Evolutionary conservation across 2,888 invertebrate species (phyloP).

Genomic region (Lypha dubia): DNA sequence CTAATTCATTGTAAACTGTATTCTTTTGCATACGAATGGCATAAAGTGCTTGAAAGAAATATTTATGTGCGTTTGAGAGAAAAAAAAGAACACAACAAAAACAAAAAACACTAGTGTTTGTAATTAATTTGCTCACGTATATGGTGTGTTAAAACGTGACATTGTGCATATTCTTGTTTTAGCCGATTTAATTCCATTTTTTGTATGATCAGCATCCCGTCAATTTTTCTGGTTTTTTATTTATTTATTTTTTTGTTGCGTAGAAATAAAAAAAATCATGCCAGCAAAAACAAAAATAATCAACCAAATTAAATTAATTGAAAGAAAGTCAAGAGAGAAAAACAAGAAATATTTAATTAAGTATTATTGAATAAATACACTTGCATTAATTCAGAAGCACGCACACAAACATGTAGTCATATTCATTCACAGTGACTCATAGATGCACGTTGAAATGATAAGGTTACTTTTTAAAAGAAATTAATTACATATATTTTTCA

Average conservation of each 20-base stretch:
- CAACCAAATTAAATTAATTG: background rate
- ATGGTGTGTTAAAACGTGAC: constrained; percentile 66
- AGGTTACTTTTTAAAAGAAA: background rate
- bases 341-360: constrained; percentile 59
- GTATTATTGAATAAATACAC: constrained; percentile 51
- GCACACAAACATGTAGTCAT: background rate
- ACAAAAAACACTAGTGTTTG: constrained; percentile 18
- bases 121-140: constrained; percentile 72
- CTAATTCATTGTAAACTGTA: background rate
- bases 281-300: background rate
- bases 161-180: constrained; percentile 47
- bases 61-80: background rate
- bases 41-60: background rate
- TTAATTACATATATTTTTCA: background rate
- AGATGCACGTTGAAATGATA: background rate
- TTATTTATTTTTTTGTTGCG: no score
- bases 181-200: background rate
- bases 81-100: background rate
- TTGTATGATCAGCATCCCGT: constrained; percentile 29
- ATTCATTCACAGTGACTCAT: background rate
- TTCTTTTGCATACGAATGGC: constrained; percentile 8
- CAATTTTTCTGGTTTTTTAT: background rate
- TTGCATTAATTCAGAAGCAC: background rate
- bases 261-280: background rate
- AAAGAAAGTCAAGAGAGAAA: constrained; percentile 5